Evolutionary conservation across 2,113 vertebrate species (phyloP), one percentile per base, ranked within the genome.

Genomic region (Macquaria ambigua): DNA sequence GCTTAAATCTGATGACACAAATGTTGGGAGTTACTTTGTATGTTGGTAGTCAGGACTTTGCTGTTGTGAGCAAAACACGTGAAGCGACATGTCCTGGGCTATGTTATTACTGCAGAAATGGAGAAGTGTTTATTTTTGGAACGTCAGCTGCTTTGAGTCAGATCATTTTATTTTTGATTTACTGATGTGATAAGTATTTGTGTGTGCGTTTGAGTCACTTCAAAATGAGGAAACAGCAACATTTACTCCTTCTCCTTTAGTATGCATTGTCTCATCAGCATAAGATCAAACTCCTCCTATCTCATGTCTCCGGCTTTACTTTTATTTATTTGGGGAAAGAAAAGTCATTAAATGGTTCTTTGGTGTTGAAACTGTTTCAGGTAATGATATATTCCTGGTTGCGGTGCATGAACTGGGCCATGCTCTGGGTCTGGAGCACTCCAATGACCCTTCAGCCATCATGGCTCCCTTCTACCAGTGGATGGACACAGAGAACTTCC

Each of bases 401-500:
- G 95, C 97, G 3, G 96, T 98, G 61, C 97, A 98, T 12, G 97
- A 98, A 86, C 85, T 98, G 87, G 97, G 97, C 50, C 97, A 98
- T 18, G 97, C 97, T 39, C 85, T 98, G 76, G 97, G 97, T 67
- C 90, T 98, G 41, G 97, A 98, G 85, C 97, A 98, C 86, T 98
- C 97, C 62, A 97, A 93, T 1, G 97, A 98, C 74, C 97, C 97
- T 0, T 98, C 97, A 0, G 97, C 97, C 85, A 98, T 98, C 87
- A 98, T 98, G 97, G 97, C 97, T 0, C 97, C 97, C 4, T 98
- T 98, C 90, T 98, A 98, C 92, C 97, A 98, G 90, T 98, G 97
- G 97, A 98, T 98, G 97, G 97, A 98, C 90, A 98, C 97, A 0
- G 96, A 97, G 9, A 96, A 95, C 93, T 98, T 98, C 6, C 86